Evolutionary conservation across 2,888 invertebrate genomes (phyloP), one percentile per base, ranked within the genome.

Genomic region (Eristalis intricaria): DNA sequence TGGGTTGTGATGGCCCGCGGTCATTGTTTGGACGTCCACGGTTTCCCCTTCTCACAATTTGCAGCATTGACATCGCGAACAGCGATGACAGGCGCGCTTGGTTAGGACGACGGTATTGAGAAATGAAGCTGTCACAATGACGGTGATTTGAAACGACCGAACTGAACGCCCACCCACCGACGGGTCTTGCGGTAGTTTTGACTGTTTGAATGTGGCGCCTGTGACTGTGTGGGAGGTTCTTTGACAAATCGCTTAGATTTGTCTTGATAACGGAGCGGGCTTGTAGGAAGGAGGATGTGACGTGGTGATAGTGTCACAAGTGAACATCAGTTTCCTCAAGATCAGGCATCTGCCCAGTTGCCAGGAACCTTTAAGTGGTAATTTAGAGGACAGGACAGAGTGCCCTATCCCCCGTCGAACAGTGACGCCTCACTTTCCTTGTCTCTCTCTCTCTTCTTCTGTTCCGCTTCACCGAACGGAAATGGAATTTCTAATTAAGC

Each of bases 1-100:
- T 71, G 79, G 65, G 58, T 40, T 64, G 77, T 38, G 69, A 74
- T 75, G 70, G 79, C 79, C 65, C 19, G 75, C 69, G 70, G 84
- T 75, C 79, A 75, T 71, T 75, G 79, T 75, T 79, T 84, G 35
- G 69, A 84, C 38, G 35, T 38, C 13, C 38, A 38, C 38, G 19
- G n/a, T 19, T 50, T 19, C 58, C 43, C 19, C 68, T 23, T 8
- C 11, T 43, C 40, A 43, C 83, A 58, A 63, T 61, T 15, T 19
- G 50, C 50, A 7, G 69, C 43, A 68, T 7, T 66, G 71, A 63
- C 69, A 70, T 35, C 35, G 11, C 19, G 19, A 19, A 50, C 50
- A 50, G 50, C 19, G 50, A 50, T 50, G 50, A 50, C 50, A 50
- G 50, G 50, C 50, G 50, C 50, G 50, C 50, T 15, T 15, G 50